Evolutionary conservation across 2,113 vertebrate species (phyloP), one percentile per base, ranked within the genome.

Genomic region (Lota lota): DNA sequence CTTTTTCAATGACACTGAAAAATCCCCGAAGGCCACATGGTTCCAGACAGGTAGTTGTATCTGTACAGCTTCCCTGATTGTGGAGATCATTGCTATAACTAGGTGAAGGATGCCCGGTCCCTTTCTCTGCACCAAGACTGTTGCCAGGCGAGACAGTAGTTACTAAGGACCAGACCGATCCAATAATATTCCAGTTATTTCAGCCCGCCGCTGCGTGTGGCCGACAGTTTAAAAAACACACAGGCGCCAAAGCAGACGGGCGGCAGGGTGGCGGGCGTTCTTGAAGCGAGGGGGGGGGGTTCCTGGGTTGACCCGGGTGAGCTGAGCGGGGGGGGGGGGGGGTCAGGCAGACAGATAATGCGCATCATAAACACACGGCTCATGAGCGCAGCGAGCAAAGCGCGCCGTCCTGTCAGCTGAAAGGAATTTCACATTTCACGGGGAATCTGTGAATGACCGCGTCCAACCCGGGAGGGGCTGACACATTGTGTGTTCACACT

Each of bases 251-350:
- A 75, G 69, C 65, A 61, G 72, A 60, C 75, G 68, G 85, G 87
- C 88, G 91, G 88, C 89, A 87, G 66, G 6, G 77, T 76, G 91
- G 85, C 87, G 83, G 85, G 88, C 90, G 90, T 90, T 91, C 88
- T 90, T 77, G 88, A 89, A 87, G 64, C 68, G 72, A 70, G 77
- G 84, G 86, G 10, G 72, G 72, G 77, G 84, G 86, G 10, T 85
- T 87, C 78, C 82, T 69, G 79, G 63, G 81, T 79, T 17, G 5
- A 47, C 71, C 12, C 56, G 36, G 36, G 47, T 76, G 75, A 69
- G 80, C 63, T 76, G 61, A 72, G 75, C 63, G 78, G 68, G 54
- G 36, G 69, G 63, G 0, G 22, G 21, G n/a, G 47, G 54, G 53
- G 40, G 40, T 50, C 40, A 50, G 5, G 40, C 40, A 50, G 53